Base-by-base conservation (phyloP, 2,888 invertebrate genomes). In the Synergus japonicus region DNA sequence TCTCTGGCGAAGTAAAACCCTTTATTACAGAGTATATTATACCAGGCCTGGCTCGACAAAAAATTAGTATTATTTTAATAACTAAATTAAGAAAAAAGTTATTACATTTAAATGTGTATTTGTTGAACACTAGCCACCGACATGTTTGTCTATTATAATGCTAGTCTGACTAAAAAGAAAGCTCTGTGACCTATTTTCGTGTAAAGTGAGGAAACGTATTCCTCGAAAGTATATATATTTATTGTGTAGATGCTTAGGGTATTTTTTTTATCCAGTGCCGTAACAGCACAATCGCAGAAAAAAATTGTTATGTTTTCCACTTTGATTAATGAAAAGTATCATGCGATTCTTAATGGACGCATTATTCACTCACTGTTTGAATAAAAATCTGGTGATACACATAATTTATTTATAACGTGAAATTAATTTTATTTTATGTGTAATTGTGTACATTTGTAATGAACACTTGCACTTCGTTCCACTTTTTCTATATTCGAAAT, bases 21-120 rank as follows among this genome's bases (percentile, higher is more conserved):
- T 99, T 78, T 99, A 99, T 93, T 99, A 99, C 93, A 95, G 99
- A 93, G 98, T 99, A 76, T 99, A 98, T 92, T 99, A 99, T 92
- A 98, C 97, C 77, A 96, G 97, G 87, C 90, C 90, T 10, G 89
- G 87, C 78, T 29, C 54, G 37, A 29, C 63, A 82, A 87, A 77
- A 77, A 83, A 66, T 82, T 79, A 80, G 77, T 64, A 78, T 54
- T 77, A 83, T 77, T 44, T 43, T 54, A 43, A 65, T 43, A 63
- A 37, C n/a, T 49, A 76, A 58, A 76, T 54, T 73, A 46, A 69
- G 78, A 54, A 80, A 78, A 82, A 81, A 29, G n/a, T 81, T 58
- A 81, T 79, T 82, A 77, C 81, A 79, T 83, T 80, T 79, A 69
- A 83, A 83, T 82, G 81, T 85, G 86, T 83, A 83, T 84, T 83